These are phyloP conservation scores for Hypomesus transpacificus DNA, from an alignment of 2,113 vertebrate genomes.

Conservation along the genomic window DNA sequence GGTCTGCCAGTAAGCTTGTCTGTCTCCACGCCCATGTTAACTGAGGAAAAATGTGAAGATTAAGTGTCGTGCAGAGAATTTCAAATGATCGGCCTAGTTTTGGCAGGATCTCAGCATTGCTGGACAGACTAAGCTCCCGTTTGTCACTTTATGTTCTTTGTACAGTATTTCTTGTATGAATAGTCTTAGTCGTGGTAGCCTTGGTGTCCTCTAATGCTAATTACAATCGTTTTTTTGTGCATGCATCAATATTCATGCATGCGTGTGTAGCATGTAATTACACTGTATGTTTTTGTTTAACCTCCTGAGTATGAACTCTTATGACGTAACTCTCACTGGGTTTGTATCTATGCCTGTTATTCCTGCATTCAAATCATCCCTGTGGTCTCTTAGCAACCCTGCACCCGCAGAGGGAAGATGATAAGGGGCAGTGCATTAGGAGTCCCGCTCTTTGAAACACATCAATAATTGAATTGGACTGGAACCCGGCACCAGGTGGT, in stretches of 20 bases:
- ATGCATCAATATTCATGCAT: background rate
- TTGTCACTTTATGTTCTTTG: background rate
- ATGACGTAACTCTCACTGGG: constrained; percentile 42
- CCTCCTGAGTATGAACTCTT: constrained; percentile 38
- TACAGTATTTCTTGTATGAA: background rate
- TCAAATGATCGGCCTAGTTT: constrained; percentile 12
- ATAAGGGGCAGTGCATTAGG: constrained; percentile 35
- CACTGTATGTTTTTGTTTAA: background rate
- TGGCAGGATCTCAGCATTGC: constrained; percentile 26
- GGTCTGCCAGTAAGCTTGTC: constrained; percentile 25
- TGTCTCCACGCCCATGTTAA: constrained; percentile 34
- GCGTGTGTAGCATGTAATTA: constrained; percentile 26
- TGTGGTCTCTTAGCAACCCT: constrained; percentile 63
- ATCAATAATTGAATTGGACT: constrained; percentile 69
- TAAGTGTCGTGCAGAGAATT: constrained; percentile 31
- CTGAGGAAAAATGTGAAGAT: constrained; percentile 34
- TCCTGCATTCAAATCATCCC: constrained; percentile 48
- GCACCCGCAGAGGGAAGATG: constrained; percentile 58
- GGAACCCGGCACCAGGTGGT: constrained; percentile 59
- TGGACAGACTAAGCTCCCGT: background rate
- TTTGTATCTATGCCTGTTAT: constrained; percentile 36
- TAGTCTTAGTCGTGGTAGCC: background rate
- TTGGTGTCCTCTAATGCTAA: constrained; percentile 44
- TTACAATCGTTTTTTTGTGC: constrained; percentile 19
- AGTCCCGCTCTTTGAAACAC: constrained; percentile 49